A percentile compares a stretch with the other conserved stretches of the same genome.
Evolutionary conservation across 2,888 invertebrate genomes (phyloP).

Genomic region (Callosobruchus maculatus): DNA sequence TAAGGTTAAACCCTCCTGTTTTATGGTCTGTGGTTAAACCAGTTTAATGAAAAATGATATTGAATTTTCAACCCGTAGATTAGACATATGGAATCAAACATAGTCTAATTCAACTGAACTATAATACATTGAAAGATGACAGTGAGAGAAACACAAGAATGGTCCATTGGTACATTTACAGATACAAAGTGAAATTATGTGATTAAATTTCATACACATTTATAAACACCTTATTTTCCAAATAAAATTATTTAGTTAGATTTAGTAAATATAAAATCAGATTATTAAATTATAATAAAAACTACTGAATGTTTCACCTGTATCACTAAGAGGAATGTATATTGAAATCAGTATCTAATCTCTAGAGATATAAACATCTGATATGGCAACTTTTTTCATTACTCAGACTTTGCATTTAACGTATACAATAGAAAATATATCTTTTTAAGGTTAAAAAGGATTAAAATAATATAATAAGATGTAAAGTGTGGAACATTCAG

Average conservation of each 20-base stretch:
- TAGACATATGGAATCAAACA: too few relatives aligned
- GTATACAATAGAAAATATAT: conserved; percentile 1
- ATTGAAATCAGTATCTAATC: conserved; percentile 6
- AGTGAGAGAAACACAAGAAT: background rate
- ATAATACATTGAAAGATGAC: background rate
- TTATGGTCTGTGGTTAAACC: too few relatives aligned
- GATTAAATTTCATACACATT: background rate
- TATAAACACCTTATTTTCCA: background rate
- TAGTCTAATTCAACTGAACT: background rate
- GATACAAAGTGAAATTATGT: background rate
- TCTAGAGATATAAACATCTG: conserved; percentile 1
- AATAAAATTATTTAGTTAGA: conserved; percentile 1
- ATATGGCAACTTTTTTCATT: conserved; percentile 3
- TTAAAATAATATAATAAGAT: conserved; percentile 3
- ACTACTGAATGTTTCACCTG: conserved; percentile 29
- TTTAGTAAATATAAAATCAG: background rate
- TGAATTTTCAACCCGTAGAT: too few relatives aligned
- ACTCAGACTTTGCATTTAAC: conserved; percentile 1
- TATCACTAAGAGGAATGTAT: conserved; percentile 33
- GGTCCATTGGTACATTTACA: background rate
- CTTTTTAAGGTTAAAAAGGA: background rate
- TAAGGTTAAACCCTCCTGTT: too few relatives aligned
- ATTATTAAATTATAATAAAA: conserved; percentile 1
- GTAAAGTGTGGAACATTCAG: conserved; percentile 22
- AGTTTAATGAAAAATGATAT: too few relatives aligned